Evolutionary conservation across 2,113 vertebrate genomes (phyloP), one percentile per base, ranked within the genome.

Genomic region (Mastomys natalensis): DNA sequence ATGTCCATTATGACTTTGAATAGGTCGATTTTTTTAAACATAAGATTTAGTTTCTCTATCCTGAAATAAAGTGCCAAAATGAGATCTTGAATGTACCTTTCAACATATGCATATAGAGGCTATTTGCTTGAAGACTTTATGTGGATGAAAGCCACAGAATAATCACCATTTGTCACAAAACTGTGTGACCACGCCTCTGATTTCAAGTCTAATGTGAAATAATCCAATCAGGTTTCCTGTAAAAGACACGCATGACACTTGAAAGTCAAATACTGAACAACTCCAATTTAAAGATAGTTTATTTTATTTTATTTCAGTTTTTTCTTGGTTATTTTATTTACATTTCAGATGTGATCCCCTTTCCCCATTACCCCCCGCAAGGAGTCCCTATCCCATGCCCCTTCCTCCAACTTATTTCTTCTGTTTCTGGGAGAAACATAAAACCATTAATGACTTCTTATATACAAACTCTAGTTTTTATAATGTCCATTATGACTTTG

Each of bases 181-280:
- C 1, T 21, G 37, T 53, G 2, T 55, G 72, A 80, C 13, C 37
- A 70, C 16, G 51, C 1, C 51, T 89, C 96, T 88, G 43, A 12
- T 89, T 88, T 93, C 3, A 80, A 94, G 37, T 93, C 82, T 60
- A 48, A 91, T 89, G 72, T 55, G 60, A 91, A 95, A 93, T 55
- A 70, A 87, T 45, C 73, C 45, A 94, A 19, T 84, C 34, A 58
- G 15, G 58, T 24, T 89, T 93, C 40, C 87, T 91, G 29, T 90
- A 66, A 81, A 94, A 97, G 58, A 89, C 22, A 3, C 5, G 45
- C 2, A 37, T 84, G 12, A 1, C 51, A 88, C 37, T 86, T 72
- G 40, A 51, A 97, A 58, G 51, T 45, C n/a, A 87, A 96, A 74
- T 70, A 66, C 11, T 81, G 91, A 97, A 45, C 66, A 87, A 74